Percentiles rank a stretch among this genome's conserved stretches.
Conservation (phyloP, 92 coral and sea anemone species). For the Porites cylindrica region DNA sequence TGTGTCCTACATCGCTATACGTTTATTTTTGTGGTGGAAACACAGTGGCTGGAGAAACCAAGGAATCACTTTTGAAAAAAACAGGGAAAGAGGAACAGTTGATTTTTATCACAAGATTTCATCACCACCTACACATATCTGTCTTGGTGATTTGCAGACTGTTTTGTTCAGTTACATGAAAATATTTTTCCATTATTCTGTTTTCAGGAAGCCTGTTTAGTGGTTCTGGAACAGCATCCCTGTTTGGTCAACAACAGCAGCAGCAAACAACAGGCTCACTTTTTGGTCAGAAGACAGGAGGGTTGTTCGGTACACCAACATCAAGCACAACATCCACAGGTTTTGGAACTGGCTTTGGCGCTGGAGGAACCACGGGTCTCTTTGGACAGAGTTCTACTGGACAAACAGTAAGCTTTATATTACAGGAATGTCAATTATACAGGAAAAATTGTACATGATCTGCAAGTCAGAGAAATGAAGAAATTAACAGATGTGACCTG, state of each 20-base stretch:
- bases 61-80: too few species aligned
- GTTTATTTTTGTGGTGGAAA: too few species aligned
- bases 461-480: too few species aligned
- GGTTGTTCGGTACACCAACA: constrained; percentile 76
- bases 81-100: too few species aligned
- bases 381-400: constrained; percentile 93
- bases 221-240: constrained; percentile 1
- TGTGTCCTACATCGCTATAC: too few species aligned
- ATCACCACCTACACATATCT: too few species aligned
- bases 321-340: constrained; percentile 70
- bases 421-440: not conserved
- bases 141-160: too few species aligned
- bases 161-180: too few species aligned
- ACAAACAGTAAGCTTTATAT: constrained; percentile 67
- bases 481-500: too few species aligned
- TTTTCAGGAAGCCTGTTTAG: constrained; percentile 65
- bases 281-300: constrained; percentile 67
- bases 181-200: not conserved
- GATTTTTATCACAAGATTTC: too few species aligned
- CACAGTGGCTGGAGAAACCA: too few species aligned
- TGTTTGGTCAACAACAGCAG: constrained; percentile 49
- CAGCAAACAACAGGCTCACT: constrained; percentile 55
- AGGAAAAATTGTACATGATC: too few species aligned
- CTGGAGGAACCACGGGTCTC: constrained; percentile 75
- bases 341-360: constrained; percentile 79